Evolutionary conservation across 2,888 invertebrate genomes (phyloP).

Genomic region (Eupsilia transversa): DNA sequence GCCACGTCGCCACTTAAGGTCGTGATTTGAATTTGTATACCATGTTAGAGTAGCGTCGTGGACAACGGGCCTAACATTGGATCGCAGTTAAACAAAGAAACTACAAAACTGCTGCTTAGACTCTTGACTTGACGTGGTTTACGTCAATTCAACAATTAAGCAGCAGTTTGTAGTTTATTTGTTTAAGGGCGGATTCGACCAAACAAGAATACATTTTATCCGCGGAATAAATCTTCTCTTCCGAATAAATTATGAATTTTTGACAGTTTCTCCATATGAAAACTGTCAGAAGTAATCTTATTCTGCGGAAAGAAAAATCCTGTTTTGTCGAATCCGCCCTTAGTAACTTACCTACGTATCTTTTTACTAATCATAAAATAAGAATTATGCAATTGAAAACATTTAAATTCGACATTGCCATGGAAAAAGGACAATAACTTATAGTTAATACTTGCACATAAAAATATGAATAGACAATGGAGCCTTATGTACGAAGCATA

Average conservation of each 20-base stretch:
- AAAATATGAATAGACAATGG: slow-evolving; percentile 18
- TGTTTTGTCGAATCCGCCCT: too few species aligned
- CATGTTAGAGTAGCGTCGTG: neutral
- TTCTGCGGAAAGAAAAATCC: too few species aligned
- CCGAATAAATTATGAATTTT: too few species aligned
- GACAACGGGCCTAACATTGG: neutral
- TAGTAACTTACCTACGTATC: neutral
- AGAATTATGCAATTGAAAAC: neutral
- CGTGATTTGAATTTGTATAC: neutral
- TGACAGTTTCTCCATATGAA: too few species aligned
- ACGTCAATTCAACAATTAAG: too few species aligned
- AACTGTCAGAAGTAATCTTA: too few species aligned
- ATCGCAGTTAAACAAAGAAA: neutral
- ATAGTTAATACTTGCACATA: neutral
- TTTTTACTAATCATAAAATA: neutral
- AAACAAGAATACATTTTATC: too few species aligned
- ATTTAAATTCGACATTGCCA: neutral
- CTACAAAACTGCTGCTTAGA: neutral
- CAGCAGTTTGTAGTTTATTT: too few species aligned
- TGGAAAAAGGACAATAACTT: neutral
- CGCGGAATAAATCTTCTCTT: too few species aligned
- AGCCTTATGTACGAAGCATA: neutral
- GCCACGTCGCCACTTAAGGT: too few species aligned
- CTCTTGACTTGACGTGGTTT: too few species aligned
- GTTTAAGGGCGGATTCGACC: too few species aligned